These are phyloP conservation scores for Ecdyonurus torrentis DNA, from an alignment of 2,888 invertebrate species.

Conservation along the genomic window DNA sequence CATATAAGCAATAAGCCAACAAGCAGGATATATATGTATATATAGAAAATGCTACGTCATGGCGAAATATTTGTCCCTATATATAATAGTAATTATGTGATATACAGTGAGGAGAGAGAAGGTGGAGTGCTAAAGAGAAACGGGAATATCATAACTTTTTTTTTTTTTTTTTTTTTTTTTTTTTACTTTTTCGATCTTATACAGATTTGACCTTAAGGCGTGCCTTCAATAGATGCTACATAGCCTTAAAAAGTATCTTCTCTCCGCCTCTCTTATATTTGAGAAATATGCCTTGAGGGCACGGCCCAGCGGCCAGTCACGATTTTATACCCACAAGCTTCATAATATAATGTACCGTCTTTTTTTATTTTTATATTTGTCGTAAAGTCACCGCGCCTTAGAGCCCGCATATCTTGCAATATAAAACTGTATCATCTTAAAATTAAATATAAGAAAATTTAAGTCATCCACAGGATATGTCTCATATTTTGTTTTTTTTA, in stretches of 20 bases:
- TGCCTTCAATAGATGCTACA: not conserved
- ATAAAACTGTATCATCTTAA: not conserved
- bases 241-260: too few relatives aligned
- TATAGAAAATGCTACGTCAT: not conserved
- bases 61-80: not conserved
- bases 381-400: too few relatives aligned
- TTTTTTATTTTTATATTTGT: too few relatives aligned
- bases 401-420: not conserved
- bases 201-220: not conserved
- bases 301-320: not conserved
- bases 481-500: not conserved
- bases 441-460: not conserved
- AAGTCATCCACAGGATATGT: not conserved
- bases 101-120: not conserved
- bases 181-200: too few relatives aligned
- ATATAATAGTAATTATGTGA: not conserved
- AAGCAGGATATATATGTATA: too few relatives aligned
- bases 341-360: too few relatives aligned
- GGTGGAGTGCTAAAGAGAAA: not conserved
- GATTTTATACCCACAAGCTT: too few relatives aligned
- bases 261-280: not conserved
- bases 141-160: not conserved
- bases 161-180: too few relatives aligned
- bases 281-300: too few relatives aligned
- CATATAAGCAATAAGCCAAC: too few relatives aligned